phyloP scores from a whole-genome alignment of 1,140 invertebrate species.

The Armadillidium nasatum region DNA sequence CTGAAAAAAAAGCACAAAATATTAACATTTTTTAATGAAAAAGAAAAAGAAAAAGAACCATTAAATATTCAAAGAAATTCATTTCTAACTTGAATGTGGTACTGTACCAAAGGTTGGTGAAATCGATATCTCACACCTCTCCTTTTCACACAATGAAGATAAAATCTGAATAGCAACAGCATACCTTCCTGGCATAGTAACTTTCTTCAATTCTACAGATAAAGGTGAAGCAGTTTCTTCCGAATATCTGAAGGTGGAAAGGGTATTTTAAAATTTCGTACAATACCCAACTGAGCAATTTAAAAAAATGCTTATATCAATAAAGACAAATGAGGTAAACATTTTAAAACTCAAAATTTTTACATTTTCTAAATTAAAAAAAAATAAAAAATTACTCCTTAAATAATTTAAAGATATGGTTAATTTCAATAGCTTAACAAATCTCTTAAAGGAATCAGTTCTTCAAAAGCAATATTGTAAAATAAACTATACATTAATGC shows the following conservation, averaged over 20 bases:
- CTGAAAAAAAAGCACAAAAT: too few species aligned
- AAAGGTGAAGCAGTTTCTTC: background rate
- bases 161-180: background rate
- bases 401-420: background rate
- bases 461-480: too few species aligned
- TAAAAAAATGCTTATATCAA: background rate
- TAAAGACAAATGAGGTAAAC: background rate
- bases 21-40: too few species aligned
- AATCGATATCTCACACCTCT: background rate
- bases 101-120: background rate
- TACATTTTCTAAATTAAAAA: background rate
- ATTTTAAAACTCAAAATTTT: background rate
- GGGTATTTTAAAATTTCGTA: background rate
- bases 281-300: background rate
- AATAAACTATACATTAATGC: too few species aligned
- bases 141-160: background rate
- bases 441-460: too few species aligned
- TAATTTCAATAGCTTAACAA: background rate
- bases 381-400: background rate
- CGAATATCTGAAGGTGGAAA: background rate
- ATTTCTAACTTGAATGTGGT: too few species aligned
- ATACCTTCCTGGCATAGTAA: background rate
- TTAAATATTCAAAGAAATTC: too few species aligned
- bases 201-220: background rate
- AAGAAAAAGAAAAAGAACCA: too few species aligned